phyloP scores from a whole-genome alignment of 2,797 vertebrate species.

The Typhlichthys eigenmanni region DNA sequence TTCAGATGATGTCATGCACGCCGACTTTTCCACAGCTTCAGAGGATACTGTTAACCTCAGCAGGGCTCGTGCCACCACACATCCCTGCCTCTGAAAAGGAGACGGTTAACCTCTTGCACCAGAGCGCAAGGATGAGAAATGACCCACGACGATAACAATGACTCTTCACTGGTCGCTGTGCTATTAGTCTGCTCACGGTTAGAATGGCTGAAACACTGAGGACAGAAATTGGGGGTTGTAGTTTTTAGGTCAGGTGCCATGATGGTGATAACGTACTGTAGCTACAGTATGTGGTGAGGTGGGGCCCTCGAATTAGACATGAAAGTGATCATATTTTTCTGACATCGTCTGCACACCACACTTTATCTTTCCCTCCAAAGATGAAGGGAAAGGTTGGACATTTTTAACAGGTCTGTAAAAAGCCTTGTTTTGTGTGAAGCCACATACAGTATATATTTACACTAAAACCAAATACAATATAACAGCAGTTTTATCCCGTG shows the following conservation, averaged over 20 bases:
- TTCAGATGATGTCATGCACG: constrained; percentile 72
- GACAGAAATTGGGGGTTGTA: not conserved
- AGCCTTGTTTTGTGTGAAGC: no score
- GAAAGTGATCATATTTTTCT: constrained; percentile 74
- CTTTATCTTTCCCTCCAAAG: constrained; percentile 40
- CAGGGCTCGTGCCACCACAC: constrained; percentile 51
- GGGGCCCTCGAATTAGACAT: constrained; percentile 48
- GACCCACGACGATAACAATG: constrained; percentile 29
- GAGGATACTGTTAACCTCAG: constrained; percentile 67
- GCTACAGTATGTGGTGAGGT: constrained; percentile 4
- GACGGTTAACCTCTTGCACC: constrained; percentile 37
- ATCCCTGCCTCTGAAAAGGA: constrained; percentile 36
- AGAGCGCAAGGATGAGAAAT: constrained; percentile 40
- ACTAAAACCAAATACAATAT: not conserved
- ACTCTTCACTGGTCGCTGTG: constrained; percentile 19
- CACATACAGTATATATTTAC: no score
- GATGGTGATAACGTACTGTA: constrained; percentile 43
- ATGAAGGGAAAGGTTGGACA: constrained; percentile 8
- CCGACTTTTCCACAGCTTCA: constrained; percentile 68
- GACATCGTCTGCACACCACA: constrained; percentile 50
- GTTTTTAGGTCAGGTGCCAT: constrained; percentile 41
- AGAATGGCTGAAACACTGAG: constrained; percentile 18
- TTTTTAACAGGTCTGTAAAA: not conserved
- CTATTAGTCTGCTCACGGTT: constrained; percentile 34
- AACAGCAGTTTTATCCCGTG: not conserved